These are phyloP conservation scores for Brachypalpus laphriformis DNA, from an alignment of 2,888 invertebrate species.

Conservation along the genomic window DNA sequence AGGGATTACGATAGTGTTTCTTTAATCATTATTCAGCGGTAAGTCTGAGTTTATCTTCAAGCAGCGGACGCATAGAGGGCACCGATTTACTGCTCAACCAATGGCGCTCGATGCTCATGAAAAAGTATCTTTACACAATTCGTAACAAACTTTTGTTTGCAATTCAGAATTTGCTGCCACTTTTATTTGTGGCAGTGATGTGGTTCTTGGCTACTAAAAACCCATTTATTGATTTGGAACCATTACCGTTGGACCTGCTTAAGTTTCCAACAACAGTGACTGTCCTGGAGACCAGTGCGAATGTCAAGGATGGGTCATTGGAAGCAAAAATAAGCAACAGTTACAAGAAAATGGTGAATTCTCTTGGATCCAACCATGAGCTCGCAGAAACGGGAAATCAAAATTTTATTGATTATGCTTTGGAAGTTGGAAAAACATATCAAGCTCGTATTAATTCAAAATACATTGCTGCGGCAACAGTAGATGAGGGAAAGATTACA, in stretches of 20 bases:
- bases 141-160: constrained; percentile 86
- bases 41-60: no score
- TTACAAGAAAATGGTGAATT: constrained; percentile 76
- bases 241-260: constrained; percentile 77
- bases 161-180: constrained; percentile 88
- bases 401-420: no score
- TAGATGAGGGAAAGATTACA: constrained; percentile 82
- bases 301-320: constrained; percentile 8
- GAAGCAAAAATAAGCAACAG: constrained; percentile 69
- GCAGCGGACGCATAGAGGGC: constrained; percentile 77
- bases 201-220: constrained; percentile 83
- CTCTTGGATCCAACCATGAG: constrained; percentile 75
- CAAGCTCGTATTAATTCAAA: constrained; percentile 83
- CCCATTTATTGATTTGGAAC: constrained; percentile 82
- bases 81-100: constrained; percentile 84
- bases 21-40: no score
- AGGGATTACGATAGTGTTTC: no score
- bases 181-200: constrained; percentile 86
- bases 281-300: constrained; percentile 75
- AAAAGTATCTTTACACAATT: constrained; percentile 86
- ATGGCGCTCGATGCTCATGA: constrained; percentile 87
- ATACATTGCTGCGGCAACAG: no score
- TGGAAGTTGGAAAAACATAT: constrained; percentile 76
- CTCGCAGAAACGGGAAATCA: no score
- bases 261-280: constrained; percentile 78